phyloP scores from a whole-genome alignment of 2,888 invertebrate species.

The Microplitis deprimator region DNA sequence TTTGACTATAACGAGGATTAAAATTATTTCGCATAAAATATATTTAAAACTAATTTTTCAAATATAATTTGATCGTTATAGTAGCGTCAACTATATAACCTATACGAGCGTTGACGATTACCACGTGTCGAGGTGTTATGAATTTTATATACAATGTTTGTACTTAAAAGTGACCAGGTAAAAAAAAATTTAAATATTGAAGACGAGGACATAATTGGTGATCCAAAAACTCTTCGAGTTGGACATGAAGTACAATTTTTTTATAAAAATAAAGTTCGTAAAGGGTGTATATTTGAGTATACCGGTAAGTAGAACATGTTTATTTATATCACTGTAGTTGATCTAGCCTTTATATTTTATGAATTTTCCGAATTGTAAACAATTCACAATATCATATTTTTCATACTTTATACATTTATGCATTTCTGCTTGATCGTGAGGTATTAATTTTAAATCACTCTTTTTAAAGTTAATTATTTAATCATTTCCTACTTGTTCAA shows the following conservation, averaged over 20 bases:
- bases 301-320: not conserved
- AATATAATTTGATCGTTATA: too few species aligned
- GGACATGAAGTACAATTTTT: constrained; percentile 2
- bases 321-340: constrained; percentile 1
- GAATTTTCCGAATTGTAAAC: not conserved
- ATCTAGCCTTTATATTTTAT: not conserved
- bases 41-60: too few species aligned
- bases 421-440: too few species aligned
- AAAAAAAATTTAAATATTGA: not conserved
- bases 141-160: not conserved
- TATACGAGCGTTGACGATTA: not conserved
- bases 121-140: not conserved
- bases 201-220: constrained; percentile 7
- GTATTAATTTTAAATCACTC: too few species aligned
- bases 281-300: not conserved
- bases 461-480: too few species aligned
- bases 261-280: not conserved
- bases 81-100: not conserved
- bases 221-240: not conserved
- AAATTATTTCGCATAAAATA: too few species aligned
- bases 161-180: not conserved
- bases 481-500: too few species aligned
- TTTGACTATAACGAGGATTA: too few species aligned
- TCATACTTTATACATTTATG: too few species aligned
- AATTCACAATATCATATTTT: not conserved